These are phyloP conservation scores for Syrmaticus mikado DNA, from an alignment of 2,113 vertebrate genomes.

Conservation along the genomic window DNA sequence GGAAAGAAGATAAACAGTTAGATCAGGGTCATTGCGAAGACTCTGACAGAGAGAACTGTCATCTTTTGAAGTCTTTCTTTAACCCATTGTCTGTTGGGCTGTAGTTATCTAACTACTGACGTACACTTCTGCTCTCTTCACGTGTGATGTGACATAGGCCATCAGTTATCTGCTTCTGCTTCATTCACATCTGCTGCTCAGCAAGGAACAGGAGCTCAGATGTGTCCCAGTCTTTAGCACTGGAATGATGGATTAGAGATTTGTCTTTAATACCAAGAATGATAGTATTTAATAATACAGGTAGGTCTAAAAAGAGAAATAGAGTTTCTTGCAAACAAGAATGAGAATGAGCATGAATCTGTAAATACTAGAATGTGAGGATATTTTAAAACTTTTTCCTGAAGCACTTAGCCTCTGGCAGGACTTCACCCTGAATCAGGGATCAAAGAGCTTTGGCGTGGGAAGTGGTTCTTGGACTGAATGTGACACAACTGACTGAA, in stretches of 20 bases:
- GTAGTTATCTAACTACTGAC: not conserved
- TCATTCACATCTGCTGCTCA: not conserved
- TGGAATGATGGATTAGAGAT: not conserved
- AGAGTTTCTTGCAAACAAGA: not conserved
- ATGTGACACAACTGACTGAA: not conserved
- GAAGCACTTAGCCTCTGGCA: not conserved
- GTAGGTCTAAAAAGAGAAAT: not conserved
- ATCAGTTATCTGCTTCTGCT: not conserved
- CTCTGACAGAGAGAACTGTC: not conserved
- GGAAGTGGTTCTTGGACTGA: not conserved
- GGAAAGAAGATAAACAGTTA: not conserved
- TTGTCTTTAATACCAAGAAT: not conserved
- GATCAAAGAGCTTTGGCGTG: not conserved
- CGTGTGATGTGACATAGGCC: fast-evolving
- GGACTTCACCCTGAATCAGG: not conserved
- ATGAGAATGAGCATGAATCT: not conserved
- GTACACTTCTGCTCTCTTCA: fast-evolving
- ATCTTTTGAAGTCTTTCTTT: not conserved
- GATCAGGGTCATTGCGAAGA: not conserved
- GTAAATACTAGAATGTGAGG: not conserved
- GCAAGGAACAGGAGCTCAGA: not conserved
- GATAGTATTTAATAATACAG: not conserved
- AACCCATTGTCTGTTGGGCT: not conserved
- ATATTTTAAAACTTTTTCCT: not conserved
- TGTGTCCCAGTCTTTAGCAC: not conserved